Evolutionary conservation across 2,113 vertebrate species (phyloP).

Genomic region (Ardeotis arabs): DNA sequence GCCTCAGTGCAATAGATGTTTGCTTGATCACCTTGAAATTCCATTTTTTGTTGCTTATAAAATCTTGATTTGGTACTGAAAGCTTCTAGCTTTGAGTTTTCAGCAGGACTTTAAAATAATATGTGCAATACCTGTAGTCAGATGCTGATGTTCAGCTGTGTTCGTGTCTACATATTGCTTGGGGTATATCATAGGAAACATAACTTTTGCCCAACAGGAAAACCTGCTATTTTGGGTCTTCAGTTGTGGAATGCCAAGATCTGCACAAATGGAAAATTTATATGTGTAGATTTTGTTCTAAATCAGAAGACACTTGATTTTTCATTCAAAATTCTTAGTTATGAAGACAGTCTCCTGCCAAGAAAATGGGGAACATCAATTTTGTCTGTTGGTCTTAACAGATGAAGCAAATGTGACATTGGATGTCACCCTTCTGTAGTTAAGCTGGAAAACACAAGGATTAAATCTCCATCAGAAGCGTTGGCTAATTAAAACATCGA

Average conservation of each 20-base stretch:
- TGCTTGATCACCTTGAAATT: neutral
- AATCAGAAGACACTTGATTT: neutral
- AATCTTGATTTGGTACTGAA: neutral
- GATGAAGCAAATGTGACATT: neutral
- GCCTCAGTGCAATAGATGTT: neutral
- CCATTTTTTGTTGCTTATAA: neutral
- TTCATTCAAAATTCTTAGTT: neutral
- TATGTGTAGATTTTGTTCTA: neutral
- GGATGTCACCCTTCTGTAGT: neutral
- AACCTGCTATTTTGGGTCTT: neutral
- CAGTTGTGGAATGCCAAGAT: neutral
- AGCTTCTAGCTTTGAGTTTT: neutral
- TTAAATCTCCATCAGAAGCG: neutral
- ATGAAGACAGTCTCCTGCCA: neutral
- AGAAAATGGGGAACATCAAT: neutral
- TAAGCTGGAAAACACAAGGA: neutral
- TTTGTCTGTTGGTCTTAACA: neutral
- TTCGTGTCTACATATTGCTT: neutral
- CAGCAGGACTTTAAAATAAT: neutral
- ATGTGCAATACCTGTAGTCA: neutral
- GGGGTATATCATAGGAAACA: neutral
- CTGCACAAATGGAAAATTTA: neutral
- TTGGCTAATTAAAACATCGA: neutral
- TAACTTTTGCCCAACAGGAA: neutral
- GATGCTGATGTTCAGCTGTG: neutral